Conservation (phyloP, 2,797 vertebrate species). For the Tympanoctomys barrerae region DNA sequence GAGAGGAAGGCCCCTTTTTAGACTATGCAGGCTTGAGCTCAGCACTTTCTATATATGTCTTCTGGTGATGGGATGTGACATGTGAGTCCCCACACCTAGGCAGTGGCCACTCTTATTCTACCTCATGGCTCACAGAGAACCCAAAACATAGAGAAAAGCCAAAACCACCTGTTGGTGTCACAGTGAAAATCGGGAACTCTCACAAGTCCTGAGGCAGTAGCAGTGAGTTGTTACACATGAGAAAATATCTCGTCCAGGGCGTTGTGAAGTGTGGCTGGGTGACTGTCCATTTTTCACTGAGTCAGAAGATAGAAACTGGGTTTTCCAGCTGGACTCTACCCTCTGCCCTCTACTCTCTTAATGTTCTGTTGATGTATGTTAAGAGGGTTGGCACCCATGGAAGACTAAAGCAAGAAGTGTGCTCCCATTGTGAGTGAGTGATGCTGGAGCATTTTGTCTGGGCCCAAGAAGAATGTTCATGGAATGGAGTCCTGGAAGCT, state of each 20-base stretch:
- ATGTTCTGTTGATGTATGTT: background rate
- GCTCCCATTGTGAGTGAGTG: accelerated
- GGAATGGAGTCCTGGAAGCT: background rate
- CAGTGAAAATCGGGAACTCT: background rate
- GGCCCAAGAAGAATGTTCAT: background rate
- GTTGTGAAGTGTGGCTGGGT: too few relatives aligned
- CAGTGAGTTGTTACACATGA: background rate
- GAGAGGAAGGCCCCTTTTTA: background rate
- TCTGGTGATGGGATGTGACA: background rate
- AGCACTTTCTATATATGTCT: background rate
- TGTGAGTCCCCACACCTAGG: background rate
- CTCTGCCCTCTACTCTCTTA: background rate
- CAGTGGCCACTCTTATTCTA: background rate
- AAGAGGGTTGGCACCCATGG: background rate
- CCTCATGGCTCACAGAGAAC: background rate
- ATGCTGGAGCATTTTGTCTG: background rate
- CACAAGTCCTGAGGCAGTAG: background rate
- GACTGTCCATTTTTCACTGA: background rate
- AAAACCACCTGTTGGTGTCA: background rate
- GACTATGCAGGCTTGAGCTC: background rate
- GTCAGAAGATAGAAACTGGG: background rate
- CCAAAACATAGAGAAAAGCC: background rate
- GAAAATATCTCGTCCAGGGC: background rate
- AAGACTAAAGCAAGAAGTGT: background rate
- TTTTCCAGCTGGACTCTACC: background rate